Base-by-base conservation (phyloP, 1,140 invertebrate genomes). In the Protaetia brevitarsis region DNA sequence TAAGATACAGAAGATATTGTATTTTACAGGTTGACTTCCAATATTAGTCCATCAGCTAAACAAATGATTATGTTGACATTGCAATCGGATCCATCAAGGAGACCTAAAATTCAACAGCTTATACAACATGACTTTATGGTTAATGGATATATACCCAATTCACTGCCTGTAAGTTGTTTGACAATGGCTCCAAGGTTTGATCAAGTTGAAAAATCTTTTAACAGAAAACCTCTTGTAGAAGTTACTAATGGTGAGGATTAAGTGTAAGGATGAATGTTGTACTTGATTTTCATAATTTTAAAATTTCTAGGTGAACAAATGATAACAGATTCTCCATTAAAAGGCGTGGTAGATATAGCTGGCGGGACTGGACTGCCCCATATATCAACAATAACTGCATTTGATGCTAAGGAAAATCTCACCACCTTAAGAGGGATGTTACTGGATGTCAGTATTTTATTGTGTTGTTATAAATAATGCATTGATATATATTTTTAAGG, bases 171-270 rank as follows among this genome's bases (percentile, higher is more conserved):
- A 0, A 96, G 95, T 61, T 96, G 94, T 78, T 82, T 98, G 60
- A 95, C 94, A 3, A 96, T 93, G 82, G 92, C 93, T 3, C 96
- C 96, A 2, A 84, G 95, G 64, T 88, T 93, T 29, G 91, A 93
- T 73, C 85, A 86, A 64, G 73, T 79, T 26, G 84, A 85, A 13
- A 66, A 77, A 11, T 19, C 66, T 0, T 29, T 76, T 0, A 73
- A 83, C 58, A 83, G 89, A 8, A 85, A 82, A 70, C 90, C 91
- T 7, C 79, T 94, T 1, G 78, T 82, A 3, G 89, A 91, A 79
- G 82, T 90, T 67, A 89, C 91, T 66, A 79, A 79, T 65, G 71
- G 74, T 73, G 57, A 65, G 68, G 1, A n/a, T 67, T 58, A 19
- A 27, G 28, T 45, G 5, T n/a, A 29, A 23, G 26, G n/a, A 51